A percentile compares a stretch with the other conserved stretches of the same genome.
These are phyloP conservation scores for Heliothis virescens DNA, from an alignment of 1,140 invertebrate genomes.

Conservation along the genomic window DNA sequence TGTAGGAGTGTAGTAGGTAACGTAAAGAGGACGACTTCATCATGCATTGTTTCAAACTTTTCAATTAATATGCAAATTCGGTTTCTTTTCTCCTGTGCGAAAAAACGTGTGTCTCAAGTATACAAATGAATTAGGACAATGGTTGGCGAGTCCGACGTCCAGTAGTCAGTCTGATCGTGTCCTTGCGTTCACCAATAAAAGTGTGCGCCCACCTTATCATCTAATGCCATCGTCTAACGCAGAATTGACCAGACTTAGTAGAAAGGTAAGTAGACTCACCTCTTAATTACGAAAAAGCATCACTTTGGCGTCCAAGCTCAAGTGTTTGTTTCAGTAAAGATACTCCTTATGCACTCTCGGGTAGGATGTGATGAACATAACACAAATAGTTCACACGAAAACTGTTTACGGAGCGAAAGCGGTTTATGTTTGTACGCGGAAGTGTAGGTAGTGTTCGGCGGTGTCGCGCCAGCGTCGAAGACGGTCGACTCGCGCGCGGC, in stretches of 20 bases:
- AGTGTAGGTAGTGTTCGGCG: conserved; percentile 54
- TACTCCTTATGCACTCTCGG: conserved; percentile 55
- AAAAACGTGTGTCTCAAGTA: conserved; percentile 5
- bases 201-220: conserved; percentile 76
- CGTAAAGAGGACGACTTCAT: conserved; percentile 24
- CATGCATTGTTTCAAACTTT: conserved; percentile 31
- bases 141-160: conserved; percentile 31
- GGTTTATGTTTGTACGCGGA: conserved; percentile 68
- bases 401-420: conserved; percentile 82
- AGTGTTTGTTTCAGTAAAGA: conserved; percentile 48
- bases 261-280: conserved; percentile 76
- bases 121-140: conserved; percentile 22
- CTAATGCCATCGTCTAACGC: conserved; percentile 75
- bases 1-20: conserved; percentile 42
- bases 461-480: conserved; percentile 59
- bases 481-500: conserved; percentile 75
- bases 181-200: conserved; percentile 81
- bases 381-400: conserved; percentile 69
- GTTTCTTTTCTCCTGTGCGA: conserved; percentile 15
- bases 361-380: conserved; percentile 57
- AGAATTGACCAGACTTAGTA: conserved; percentile 62
- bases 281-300: conserved; percentile 70
- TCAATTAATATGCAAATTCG: conserved; percentile 39
- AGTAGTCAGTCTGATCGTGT: conserved; percentile 59
- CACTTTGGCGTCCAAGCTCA: conserved; percentile 56